Evolutionary conservation across 2,888 invertebrate genomes (phyloP), one percentile per base, ranked within the genome.

Genomic region (Drosophila kuntzei): DNA sequence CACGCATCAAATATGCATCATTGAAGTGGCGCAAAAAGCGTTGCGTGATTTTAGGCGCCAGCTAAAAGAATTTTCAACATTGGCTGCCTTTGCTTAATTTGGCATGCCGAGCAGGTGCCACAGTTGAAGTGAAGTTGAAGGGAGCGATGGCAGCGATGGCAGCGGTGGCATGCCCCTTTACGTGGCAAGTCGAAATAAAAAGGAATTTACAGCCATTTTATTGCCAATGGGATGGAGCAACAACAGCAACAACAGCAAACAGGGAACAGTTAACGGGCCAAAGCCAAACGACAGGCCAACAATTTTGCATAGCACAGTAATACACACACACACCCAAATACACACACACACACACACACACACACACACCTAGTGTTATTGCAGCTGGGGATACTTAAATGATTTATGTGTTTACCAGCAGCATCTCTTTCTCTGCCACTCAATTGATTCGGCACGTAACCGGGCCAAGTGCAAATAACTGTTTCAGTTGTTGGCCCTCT

Each of bases 381-480:
- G 11, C 32, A 41, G 39, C 34, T 36, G 27, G 62, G 68, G 50
- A 61, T 63, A 77, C 83, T 77, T 72, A 71, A 88, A 86, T 83
- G 86, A 88, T 83, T 83, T 83, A 83, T 83, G 87, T 65, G 72
- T 61, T 75, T 71, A 57, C 58, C 59, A 71, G 60, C 64, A 53
- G 62, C 64, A 43, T 43, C 60, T 53, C 36, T 25, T 20, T 9
- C 32, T 18, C 29, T 32, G 59, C 61, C 71, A 80, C 77, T 80
- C 83, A 88, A 84, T 84, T 84, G 83, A 88, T 88, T 84, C 86
- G 84, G 86, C 82, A 82, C 82, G 82, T 82, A 87, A 65, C 71
- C 79, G 68, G 74, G 83, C 70, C 83, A 85, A 83, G 89, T 84
- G 83, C 87, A 88, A 88, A 88, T 88, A 88, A 84, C 87, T 83